These are phyloP conservation scores for Cosmia trapezina DNA, from an alignment of 2,888 invertebrate species.

Conservation along the genomic window DNA sequence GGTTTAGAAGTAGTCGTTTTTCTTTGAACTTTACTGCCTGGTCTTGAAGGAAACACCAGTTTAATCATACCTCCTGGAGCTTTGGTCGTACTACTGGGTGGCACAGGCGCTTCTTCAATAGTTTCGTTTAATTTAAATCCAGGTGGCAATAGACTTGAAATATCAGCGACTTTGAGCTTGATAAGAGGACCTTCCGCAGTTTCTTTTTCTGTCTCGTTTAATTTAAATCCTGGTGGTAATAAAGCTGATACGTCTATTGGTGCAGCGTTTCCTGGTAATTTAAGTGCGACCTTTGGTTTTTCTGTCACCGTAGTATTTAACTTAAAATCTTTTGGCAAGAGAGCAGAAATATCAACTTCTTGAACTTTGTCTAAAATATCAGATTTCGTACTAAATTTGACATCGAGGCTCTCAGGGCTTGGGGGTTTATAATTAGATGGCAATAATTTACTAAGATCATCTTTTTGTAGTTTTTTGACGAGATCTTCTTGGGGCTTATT, in stretches of 20 bases:
- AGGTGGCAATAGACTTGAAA: slow-evolving; percentile 92
- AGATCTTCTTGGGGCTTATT: slow-evolving; percentile 82
- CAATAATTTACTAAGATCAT: slow-evolving; percentile 91
- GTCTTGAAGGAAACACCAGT: slow-evolving; percentile 95
- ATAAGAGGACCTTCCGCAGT: slow-evolving; percentile 67
- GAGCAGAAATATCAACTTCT: slow-evolving; percentile 88
- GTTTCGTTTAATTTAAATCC: slow-evolving; percentile 88
- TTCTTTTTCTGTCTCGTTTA: slow-evolving; percentile 75
- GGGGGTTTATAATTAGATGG: slow-evolving; percentile 92
- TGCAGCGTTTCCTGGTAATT: slow-evolving; percentile 73
- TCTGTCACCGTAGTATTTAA: slow-evolving; percentile 78
- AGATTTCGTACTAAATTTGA: slow-evolving; percentile 76
- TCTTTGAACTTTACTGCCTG: slow-evolving; percentile 91
- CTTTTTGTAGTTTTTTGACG: slow-evolving; percentile 87
- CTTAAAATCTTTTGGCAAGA: slow-evolving; percentile 92
- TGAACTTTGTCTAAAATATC: slow-evolving; percentile 77
- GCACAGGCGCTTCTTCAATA: slow-evolving; percentile 67
- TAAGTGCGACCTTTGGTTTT: slow-evolving; percentile 72
- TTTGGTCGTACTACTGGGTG: slow-evolving; percentile 79
- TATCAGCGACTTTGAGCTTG: slow-evolving; percentile 84
- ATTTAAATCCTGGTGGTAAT: slow-evolving; percentile 91
- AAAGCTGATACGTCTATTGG: slow-evolving; percentile 91
- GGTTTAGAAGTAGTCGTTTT: slow-evolving; percentile 91
- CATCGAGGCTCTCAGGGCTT: slow-evolving; percentile 74
- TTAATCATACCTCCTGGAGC: slow-evolving; percentile 89